Percentiles rank a stretch among this genome's conserved stretches.
phyloP scores from a whole-genome alignment of 2,797 vertebrate species.

The Megaceryle alcyon region DNA sequence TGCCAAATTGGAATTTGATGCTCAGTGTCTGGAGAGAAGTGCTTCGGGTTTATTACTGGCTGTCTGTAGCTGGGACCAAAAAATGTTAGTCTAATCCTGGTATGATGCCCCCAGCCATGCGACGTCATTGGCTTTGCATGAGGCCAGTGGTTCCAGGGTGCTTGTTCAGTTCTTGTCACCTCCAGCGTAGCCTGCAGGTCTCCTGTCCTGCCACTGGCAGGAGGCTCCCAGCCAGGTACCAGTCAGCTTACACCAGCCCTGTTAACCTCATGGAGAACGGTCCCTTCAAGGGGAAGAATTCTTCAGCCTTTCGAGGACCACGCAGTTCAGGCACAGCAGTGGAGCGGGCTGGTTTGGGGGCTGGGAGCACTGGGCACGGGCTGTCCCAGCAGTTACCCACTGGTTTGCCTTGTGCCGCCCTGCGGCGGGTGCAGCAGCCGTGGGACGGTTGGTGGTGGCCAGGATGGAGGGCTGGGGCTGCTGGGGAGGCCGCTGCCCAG shows the following conservation, averaged over 20 bases:
- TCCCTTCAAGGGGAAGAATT: background rate
- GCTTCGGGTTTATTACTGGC: background rate
- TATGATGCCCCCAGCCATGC: background rate
- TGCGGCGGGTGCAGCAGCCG: background rate
- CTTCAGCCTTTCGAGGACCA: background rate
- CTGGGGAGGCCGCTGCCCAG: background rate
- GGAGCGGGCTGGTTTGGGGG: background rate
- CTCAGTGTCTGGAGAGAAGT: background rate
- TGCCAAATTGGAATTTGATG: background rate
- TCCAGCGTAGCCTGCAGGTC: background rate
- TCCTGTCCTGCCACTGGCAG: background rate
- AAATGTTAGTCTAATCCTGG: background rate
- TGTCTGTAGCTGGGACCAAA: background rate
- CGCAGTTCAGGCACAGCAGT: accelerated
- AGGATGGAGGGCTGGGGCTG: background rate
- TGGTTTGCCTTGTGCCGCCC: background rate
- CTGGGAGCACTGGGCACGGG: background rate
- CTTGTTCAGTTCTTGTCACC: background rate
- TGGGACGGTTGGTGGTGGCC: background rate
- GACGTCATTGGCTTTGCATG: accelerated
- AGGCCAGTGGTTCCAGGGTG: accelerated
- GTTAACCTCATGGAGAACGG: accelerated
- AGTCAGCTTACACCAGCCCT: too few relatives aligned
- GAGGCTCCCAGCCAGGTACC: background rate
- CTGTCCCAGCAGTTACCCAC: background rate